Evolutionary conservation across 2,888 invertebrate genomes (phyloP).

Genomic region (Entomobrya proxima): DNA sequence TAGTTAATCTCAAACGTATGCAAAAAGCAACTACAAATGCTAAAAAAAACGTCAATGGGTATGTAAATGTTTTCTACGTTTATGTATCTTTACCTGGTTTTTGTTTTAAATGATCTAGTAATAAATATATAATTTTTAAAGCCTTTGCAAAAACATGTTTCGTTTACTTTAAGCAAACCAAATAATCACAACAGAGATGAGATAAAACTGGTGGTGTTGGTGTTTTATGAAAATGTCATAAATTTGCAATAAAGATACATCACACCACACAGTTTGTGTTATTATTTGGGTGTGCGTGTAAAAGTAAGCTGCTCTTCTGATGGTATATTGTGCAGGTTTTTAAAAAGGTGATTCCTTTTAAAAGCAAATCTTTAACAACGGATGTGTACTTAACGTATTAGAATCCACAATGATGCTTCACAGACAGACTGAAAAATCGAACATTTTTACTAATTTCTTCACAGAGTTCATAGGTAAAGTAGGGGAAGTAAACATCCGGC

Average conservation of each 20-base stretch:
- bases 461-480: constrained; percentile 58
- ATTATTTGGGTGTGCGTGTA: constrained; percentile 38
- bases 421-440: constrained; percentile 20
- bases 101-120: constrained; percentile 7
- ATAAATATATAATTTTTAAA: not conserved
- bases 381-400: constrained; percentile 61
- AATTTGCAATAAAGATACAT: constrained; percentile 48
- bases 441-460: constrained; percentile 38
- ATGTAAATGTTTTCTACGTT: not conserved
- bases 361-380: constrained; percentile 51
- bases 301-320: not conserved
- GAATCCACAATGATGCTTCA: constrained; percentile 26
- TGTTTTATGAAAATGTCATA: constrained; percentile 48
- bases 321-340: too few relatives aligned
- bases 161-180: constrained; percentile 45
- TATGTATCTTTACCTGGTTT: not conserved
- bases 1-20: constrained; percentile 3
- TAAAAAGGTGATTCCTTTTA: not conserved
- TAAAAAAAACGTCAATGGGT: not conserved
- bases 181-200: constrained; percentile 24
- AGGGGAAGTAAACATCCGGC: constrained; percentile 76
- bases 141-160: constrained; percentile 47
- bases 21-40: constrained; percentile 3
- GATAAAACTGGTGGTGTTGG: constrained; percentile 33
- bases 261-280: constrained; percentile 13